Base-by-base conservation (phyloP, 2,888 invertebrate genomes). In the Caenorhabditis doughertyi region DNA sequence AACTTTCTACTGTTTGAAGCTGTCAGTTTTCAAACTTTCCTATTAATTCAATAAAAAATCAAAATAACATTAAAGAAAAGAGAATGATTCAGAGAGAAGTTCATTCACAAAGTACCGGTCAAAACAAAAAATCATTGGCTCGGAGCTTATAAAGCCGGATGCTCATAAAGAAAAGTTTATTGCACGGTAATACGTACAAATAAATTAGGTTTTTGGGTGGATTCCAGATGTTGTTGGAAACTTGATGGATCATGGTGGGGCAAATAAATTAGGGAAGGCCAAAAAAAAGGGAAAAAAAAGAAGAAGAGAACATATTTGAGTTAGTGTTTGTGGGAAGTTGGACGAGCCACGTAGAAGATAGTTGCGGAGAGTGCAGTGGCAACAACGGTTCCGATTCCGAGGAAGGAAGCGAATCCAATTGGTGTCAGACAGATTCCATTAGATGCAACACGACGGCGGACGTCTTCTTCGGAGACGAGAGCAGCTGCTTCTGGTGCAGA, bases 401-500 rank as follows among this genome's bases (percentile, higher is more conserved):
- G 81, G 86, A 86, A 86, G 7, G 83, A 76, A n/a, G 84, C 83
- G 81, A 86, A 86, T 60, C 83, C 84, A 42, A 86, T 49, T 21
- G 86, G 86, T 5, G 86, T 80, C 2, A 86, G 81, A 47, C 86
- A 86, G 68, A 86, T 79, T 68, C 84, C 84, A 25, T 27, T 74
- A 49, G 29, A 32, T 29, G 70, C 18, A 18, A 60, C 27, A 32
- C 65, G 64, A 29, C 81, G 81, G 49, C 62, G 81, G 56, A 65
- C 70, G 4, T 58, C 68, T 44, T 70, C 73, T 21, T 83, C 79
- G 23, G 79, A 60, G 23, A 81, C 72, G 35, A 79, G 77, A 18
- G 84, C 80, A 5, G 81, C 81, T 53, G 84, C 85, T 44, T 71
- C 80, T 72, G 73, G 72, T 3, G 82, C 73, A n/a, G 71, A 13